Conservation (phyloP, 2,888 invertebrate genomes). For the Resseliella maxima region DNA sequence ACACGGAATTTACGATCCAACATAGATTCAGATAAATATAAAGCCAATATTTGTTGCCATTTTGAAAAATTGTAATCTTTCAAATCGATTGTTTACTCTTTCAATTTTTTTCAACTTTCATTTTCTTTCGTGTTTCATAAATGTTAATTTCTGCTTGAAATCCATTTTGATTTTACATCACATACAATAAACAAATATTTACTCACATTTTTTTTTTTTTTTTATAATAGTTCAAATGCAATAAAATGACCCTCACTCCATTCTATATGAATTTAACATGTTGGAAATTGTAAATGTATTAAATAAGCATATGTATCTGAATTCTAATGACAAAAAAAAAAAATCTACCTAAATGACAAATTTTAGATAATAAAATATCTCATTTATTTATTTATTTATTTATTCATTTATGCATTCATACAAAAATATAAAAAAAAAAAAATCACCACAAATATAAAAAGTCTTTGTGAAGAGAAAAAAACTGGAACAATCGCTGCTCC, state of each 20-base stretch:
- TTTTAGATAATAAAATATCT: conserved; percentile 26
- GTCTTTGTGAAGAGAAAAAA: not conserved
- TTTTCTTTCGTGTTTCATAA: too few relatives aligned
- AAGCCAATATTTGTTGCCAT: too few relatives aligned
- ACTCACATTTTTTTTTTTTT: not conserved
- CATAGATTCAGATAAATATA: too few relatives aligned
- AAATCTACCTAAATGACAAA: not conserved
- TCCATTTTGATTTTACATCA: not conserved
- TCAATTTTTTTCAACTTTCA: too few relatives aligned
- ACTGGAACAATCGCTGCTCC: not conserved
- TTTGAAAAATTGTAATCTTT: too few relatives aligned
- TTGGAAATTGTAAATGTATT: conserved; percentile 51
- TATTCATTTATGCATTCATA: not conserved
- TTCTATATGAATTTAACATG: conserved; percentile 51
- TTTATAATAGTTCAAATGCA: not conserved
- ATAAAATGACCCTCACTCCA: not conserved
- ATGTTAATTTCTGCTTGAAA: not conserved
- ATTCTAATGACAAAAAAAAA: not conserved
- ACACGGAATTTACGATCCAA: too few relatives aligned
- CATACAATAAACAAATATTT: not conserved
- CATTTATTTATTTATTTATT: conserved; percentile 10
- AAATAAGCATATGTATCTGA: conserved; percentile 51
- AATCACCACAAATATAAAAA: not conserved
- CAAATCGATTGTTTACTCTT: too few relatives aligned
- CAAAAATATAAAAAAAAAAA: not conserved